Evolutionary conservation across 2,888 invertebrate genomes (phyloP), one percentile per base, ranked within the genome.

Genomic region (Thymelicus lineola): DNA sequence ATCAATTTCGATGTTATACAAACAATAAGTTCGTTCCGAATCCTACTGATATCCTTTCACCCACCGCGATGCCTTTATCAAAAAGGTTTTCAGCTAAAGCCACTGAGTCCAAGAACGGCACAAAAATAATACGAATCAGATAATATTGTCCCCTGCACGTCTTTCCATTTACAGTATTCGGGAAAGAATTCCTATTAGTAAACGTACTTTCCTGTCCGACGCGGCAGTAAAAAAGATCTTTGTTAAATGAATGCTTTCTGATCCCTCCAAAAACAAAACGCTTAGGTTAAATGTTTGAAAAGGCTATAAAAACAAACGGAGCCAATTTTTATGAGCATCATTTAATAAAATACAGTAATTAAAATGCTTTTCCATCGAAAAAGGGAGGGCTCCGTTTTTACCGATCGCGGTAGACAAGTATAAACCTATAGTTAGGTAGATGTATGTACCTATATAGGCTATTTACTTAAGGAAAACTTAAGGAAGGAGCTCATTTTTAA

Each of bases 141-240:
- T 87, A 86, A 84, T 87, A 85, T 75, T 79, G 81, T 80, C 82
- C 80, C 79, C 83, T 86, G 88, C 92, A 91, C 92, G 92, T 91
- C 86, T 86, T 87, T 84, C 86, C 88, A 91, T 92, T 89, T 90
- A 89, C 90, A 89, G 85, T 87, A 86, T 88, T 82, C 83, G 83
- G 42, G 53, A 81, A 87, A 86, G 90, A 91, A 91, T 92, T 90
- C 83, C 89, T 90, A 91, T 91, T 91, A 91, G 86, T 81, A 76
- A 86, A 86, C 82, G 86, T 86, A 89, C 86, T 90, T 89, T 89
- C 85, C 86, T 84, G 82, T 86, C 87, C 85, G 88, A 85, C 84
- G 84, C 84, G 85, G 84, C 86, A 86, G 86, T 91, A 89, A 91
- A 88, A 81, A 91, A 87, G 84, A 87, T 87, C 83, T 81, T 80